Evolutionary conservation across 2,113 vertebrate species (phyloP), one percentile per base, ranked within the genome.

Genomic region (Sceloporus tristichus): DNA sequence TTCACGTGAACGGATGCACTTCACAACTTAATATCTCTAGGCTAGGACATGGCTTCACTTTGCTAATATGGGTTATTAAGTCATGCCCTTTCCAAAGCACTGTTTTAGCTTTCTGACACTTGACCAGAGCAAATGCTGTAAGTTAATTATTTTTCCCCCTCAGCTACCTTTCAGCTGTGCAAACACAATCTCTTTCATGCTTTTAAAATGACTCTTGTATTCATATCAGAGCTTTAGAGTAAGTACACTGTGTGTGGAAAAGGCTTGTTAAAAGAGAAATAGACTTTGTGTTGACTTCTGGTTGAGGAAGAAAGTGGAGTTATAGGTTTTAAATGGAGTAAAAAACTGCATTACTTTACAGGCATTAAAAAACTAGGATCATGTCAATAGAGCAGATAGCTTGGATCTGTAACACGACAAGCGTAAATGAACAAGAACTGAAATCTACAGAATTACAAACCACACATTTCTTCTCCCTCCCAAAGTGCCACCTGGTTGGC

Each of bases 51-150:
- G 34, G 85, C 42, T 59, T 84, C 53, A 71, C n/a, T 71, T 88
- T 79, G 34, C 18, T 84, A 42, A 79, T 42, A 71, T 19, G 38
- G n/a, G 21, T 34, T 87, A 66, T 82, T 75, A 82, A 76, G 75
- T 76, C 27, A 34, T 66, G 38, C 6, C 11, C 3, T 84, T 54
- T 77, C 38, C n/a, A 77, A 70, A 53, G 75, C n/a, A 18, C 11
- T 29, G 9, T 29, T 66, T 70, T 68, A 21, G n/a, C 29, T 3
- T 34, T 38, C 59, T 27, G 4, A 75, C 16, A n/a, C 19, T 82
- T 83, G 10, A 14, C 13, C 42, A 78, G n/a, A 40, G 14, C n/a
- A 84, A 88, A 78, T 19, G 14, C 29, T 56, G 0, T 79, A 19
- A 27, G 21, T 84, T 62, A 23, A 29, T 79, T 73, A n/a, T 6